Base-by-base conservation (phyloP, 2,888 invertebrate species). In the Ditula angustiorana region DNA sequence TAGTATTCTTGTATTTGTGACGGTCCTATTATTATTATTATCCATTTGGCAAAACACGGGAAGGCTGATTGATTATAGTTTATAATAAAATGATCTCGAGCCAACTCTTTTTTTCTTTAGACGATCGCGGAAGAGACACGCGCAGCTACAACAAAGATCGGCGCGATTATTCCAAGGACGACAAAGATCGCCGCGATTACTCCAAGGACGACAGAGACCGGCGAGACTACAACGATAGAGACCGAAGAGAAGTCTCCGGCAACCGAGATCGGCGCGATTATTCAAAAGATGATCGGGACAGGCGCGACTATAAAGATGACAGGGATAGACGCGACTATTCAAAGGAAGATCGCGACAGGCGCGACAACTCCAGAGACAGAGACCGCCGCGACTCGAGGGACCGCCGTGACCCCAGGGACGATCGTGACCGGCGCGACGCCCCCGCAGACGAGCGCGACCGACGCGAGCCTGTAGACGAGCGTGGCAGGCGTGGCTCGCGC, bases 91-190 rank as follows among this genome's bases (percentile, higher is more conserved):
- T n/a, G 19, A 3, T 28, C 11, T 57, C 8, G 24, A 35, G n/a
- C 1, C 13, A 4, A 24, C 33, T 19, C 19, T 33, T 28, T 26
- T 11, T 11, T 50, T 49, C 49, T 60, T 13, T 68, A 74, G 74
- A 76, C 49, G 80, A 79, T 56, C 87, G 88, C 57, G 84, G 85
- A 8, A 78, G 88, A 70, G 90, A 91, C 70, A 82, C 87, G 2
- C 90, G 90, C 67, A 86, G 85, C 73, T 91, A 81, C 80, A 49
- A 13, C 57, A 74, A 69, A 26, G 76, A 78, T 8, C 61, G 74
- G 10, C 76, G 76, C 24, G 77, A 78, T 57, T 74, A 77, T 21
- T 74, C 76, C 5, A 74, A 71, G 49, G 80, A 77, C 52, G 73
- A 76, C 41, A 69, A 71, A 7, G 76, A 78, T 8, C 61, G 74